Evolutionary conservation across 2,888 invertebrate genomes (phyloP), one percentile per base, ranked within the genome.

Genomic region (Thumatha senex): DNA sequence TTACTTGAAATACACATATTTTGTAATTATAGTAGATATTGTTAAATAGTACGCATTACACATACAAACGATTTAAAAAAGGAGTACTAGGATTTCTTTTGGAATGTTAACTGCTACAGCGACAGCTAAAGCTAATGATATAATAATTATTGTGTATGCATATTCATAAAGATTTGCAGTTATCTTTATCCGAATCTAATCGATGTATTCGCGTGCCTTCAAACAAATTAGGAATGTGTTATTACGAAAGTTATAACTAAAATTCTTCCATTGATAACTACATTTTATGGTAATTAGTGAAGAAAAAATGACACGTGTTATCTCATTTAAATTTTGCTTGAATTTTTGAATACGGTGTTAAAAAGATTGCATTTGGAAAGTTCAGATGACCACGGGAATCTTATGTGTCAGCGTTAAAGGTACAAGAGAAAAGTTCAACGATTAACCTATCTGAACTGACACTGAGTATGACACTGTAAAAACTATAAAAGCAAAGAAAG

Each of bases 111-210:
- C n/a, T 14, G 15, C 38, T 30, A 15, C 14, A 38, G 15, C 38
- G 14, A 39, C 9, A 31, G 18, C 14, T 45, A 40, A n/a, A 36
- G 31, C 13, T 36, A 30, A 14, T 45, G 35, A 45, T 31, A 41
- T n/a, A 30, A 40, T 41, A 50, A 36, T 50, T 50, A 34, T 36
- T 38, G 9, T 36, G 14, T 35, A 18, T 46, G 24, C 30, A 50
- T 45, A 40, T 46, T 43, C 5, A 40, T 7, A 38, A 30, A 12
- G 12, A 38, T 40, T 35, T 39, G 46, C 31, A 33, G 14, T 58
- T 49, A 48, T 40, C 40, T 50, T 33, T 30, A 45, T 45, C 33
- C 36, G 44, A 31, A 53, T 46, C 42, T 50, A 33, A 56, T 48
- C 13, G 12, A 40, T 40, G 40, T 45, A 33, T 30, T 36, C 43